Base-by-base conservation (phyloP, 2,888 invertebrate genomes). In the Stenichneumon culpator region DNA sequence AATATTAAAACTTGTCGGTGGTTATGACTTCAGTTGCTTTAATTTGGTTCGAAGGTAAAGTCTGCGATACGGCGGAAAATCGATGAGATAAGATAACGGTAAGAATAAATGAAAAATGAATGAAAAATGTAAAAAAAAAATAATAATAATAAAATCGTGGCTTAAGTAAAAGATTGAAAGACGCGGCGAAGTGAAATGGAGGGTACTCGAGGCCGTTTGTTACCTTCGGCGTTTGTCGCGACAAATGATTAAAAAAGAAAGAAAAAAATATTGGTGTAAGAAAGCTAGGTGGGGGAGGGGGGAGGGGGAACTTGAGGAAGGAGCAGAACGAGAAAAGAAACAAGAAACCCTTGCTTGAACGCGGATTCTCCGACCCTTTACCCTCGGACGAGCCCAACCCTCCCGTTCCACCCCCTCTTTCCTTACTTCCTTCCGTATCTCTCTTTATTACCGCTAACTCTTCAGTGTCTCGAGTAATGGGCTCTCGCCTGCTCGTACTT, bases 391-490 rank as follows among this genome's bases (percentile, higher is more conserved):
- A 39, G 63, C 54, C 22, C 16, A 67, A 25, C 28, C 60, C 57
- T 19, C 19, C 3, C 25, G 22, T 11, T 14, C 60, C 60, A 4
- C 60, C 32, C 60, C 19, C 54, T 36, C 57, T 36, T 57, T 22
- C 47, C 32, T 44, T 47, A 36, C 32, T 68, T 57, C 69, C 74
- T 47, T 81, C 54, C 68, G 75, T 77, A 82, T 84, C 75, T 82
- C 77, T 84, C 87, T 87, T 86, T 87, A 88, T 87, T 81, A 84
- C 82, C 81, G 73, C 84, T 57, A 73, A 87, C 74, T 86, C 75
- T 79, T 68, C 74, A 16, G 80, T 80, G 74, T 69, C 52, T 57
- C 44, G 68, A 65, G 77, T 88, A 86, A 88, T 85, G 85, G 85
- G 67, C 83, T 84, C 74, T 70, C 72, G 75, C 52, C 60, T 32